Evolutionary conservation across 2,797 vertebrate genomes (phyloP).

Genomic region (Crax fasciolata): DNA sequence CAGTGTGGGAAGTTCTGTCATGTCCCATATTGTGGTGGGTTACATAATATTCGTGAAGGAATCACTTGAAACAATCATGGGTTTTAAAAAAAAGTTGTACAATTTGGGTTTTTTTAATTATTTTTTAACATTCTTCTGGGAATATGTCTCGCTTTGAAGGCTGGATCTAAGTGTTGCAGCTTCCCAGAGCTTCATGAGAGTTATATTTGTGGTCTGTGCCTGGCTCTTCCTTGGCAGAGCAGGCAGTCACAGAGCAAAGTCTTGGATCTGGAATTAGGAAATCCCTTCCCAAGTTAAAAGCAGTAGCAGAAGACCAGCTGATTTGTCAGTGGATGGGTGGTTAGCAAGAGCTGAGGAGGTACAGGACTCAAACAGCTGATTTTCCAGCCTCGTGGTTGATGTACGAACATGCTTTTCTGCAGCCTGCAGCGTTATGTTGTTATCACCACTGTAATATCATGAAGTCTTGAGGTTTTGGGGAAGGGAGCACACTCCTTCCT

Average conservation of each 20-base stretch:
- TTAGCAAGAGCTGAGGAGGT: background rate
- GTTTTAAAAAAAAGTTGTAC: background rate
- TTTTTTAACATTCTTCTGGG: background rate
- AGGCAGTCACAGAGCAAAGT: background rate
- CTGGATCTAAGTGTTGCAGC: background rate
- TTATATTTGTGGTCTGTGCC: background rate
- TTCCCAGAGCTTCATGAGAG: background rate
- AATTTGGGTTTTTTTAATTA: too few relatives aligned
- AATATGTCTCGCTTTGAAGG: background rate
- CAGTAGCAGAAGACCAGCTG: background rate
- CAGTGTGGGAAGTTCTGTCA: background rate
- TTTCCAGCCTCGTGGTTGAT: background rate
- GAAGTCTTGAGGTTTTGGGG: background rate
- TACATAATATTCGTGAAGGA: background rate
- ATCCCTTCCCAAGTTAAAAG: background rate
- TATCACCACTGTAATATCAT: background rate
- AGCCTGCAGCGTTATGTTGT: background rate
- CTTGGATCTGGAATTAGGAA: background rate
- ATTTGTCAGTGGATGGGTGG: background rate
- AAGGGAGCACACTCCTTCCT: accelerated
- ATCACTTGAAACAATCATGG: background rate
- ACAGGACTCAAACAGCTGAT: accelerated
- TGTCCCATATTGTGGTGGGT: background rate
- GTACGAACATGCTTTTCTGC: background rate
- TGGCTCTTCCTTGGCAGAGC: background rate